Percentiles rank a stretch among this genome's conserved stretches.
These are phyloP conservation scores for Trichonephila clavipes DNA, from an alignment of 1,140 invertebrate genomes.

Conservation along the genomic window DNA sequence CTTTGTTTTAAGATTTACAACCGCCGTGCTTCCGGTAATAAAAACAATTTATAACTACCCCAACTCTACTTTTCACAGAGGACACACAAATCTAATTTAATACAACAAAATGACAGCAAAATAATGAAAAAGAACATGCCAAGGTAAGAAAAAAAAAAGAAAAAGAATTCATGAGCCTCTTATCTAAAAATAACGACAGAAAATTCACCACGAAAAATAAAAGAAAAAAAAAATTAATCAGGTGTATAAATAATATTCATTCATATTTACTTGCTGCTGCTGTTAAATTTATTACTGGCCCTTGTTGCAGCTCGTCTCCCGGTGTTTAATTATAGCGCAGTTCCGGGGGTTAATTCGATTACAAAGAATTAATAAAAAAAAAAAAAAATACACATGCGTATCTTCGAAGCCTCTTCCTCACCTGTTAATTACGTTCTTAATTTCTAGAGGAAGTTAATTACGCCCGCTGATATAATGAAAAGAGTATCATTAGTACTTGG, in stretches of 20 bases:
- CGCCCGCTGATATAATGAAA: conserved; percentile 12
- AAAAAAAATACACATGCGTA: neutral
- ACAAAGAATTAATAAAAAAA: conserved; percentile 50
- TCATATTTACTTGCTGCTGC: neutral
- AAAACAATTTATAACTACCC: conserved; percentile 29
- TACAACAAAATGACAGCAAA: conserved; percentile 4
- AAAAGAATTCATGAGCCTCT: neutral
- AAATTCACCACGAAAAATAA: conserved; percentile 17
- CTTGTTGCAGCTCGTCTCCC: neutral
- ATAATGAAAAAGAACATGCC: neutral
- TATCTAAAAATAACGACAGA: conserved; percentile 6
- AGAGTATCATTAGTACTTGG: conserved; percentile 28
- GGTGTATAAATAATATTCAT: conserved; percentile 40
- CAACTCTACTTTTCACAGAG: neutral
- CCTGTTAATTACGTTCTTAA: conserved; percentile 63
- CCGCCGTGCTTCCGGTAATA: neutral
- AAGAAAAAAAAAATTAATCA: conserved; percentile 16
- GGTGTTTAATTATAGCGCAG: conserved; percentile 30
- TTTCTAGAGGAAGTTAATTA: conserved; percentile 57
- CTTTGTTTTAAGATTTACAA: conserved; percentile 11
- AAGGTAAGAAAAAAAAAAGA: neutral
- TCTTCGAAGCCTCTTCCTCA: neutral
- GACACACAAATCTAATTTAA: conserved; percentile 21
- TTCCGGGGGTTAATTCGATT: conserved; percentile 53
- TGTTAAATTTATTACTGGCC: conserved; percentile 44